Evolutionary conservation across 1,140 invertebrate species (phyloP), one percentile per base, ranked within the genome.

Genomic region (Diprion similis): DNA sequence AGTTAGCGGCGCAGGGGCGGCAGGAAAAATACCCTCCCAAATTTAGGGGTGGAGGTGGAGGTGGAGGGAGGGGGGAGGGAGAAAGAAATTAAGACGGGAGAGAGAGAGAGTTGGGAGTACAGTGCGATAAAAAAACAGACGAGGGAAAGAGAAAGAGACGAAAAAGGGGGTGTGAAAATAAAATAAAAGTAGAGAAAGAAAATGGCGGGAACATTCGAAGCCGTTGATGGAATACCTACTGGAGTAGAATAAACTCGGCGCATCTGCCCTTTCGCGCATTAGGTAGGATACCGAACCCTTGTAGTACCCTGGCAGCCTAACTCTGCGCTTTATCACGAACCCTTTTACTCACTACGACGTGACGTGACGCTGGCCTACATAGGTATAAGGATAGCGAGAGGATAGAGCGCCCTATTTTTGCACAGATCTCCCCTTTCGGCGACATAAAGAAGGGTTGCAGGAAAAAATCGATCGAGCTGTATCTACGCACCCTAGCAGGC

Each of bases 61-160:
- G 24, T 37, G 24, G 2, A 37, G 24, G 24, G 6, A 0, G 71
- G 74, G 67, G 65, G 48, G 24, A 37, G 24, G 24, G 24, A 37
- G 24, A 37, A 37, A 1, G 24, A 37, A 37, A 37, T 37, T 37
- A 37, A 37, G 24, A 37, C 24, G 24, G 24, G 24, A 37, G 24
- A 37, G 68, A 37, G 24, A 37, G 68, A 75, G 70, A 77, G 73
- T 74, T 71, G 77, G 75, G 75, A 46, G n/a, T 48, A 45, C 70
- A 59, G 66, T 37, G 24, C 24, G 1, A 37, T 37, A 3, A 59
- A 59, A 51, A 59, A 59, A 59, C n/a, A 59, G n/a, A 59, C 11
- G 4, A 13, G 51, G 9, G 7, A 13, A 9, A 59, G 51, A 59
- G 51, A 59, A 9, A 15, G 7, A 59, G 11, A 8, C 7, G 9